These are phyloP conservation scores for Opisthocomus hoazin DNA, from an alignment of 2,113 vertebrate genomes.

Conservation along the genomic window DNA sequence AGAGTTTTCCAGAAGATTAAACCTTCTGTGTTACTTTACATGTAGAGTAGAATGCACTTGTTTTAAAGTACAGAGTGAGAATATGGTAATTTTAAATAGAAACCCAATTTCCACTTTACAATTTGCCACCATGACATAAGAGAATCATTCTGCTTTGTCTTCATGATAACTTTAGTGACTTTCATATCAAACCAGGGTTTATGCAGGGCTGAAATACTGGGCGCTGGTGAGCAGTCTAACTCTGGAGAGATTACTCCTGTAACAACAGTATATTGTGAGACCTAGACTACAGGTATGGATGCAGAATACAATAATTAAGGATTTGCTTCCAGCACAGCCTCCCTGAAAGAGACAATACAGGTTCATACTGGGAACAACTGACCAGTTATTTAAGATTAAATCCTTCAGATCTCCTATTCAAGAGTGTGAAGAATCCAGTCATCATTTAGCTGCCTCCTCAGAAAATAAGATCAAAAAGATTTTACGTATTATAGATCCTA, in stretches of 20 bases:
- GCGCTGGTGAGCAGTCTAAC: neutral
- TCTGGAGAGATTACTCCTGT: neutral
- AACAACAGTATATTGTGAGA: neutral
- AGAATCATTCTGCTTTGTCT: neutral
- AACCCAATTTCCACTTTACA: neutral
- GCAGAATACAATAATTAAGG: neutral
- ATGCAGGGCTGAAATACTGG: neutral
- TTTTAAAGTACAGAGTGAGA: neutral
- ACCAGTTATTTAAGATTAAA: neutral
- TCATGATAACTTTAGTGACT: neutral
- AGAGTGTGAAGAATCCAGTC: neutral
- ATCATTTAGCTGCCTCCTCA: neutral
- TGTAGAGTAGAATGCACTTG: neutral
- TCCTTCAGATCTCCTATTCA: neutral
- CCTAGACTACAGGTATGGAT: neutral
- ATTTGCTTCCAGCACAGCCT: neutral
- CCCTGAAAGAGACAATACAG: neutral
- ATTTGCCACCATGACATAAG: neutral
- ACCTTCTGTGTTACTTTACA: neutral
- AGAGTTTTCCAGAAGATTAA: neutral
- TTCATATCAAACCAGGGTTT: neutral
- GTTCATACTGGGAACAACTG: rapidly evolving
- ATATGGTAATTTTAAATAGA: neutral
- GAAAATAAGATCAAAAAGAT: neutral
- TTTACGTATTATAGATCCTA: rapidly evolving